These are phyloP conservation scores for Boloria selene DNA, from an alignment of 2,888 invertebrate genomes.

Conservation along the genomic window DNA sequence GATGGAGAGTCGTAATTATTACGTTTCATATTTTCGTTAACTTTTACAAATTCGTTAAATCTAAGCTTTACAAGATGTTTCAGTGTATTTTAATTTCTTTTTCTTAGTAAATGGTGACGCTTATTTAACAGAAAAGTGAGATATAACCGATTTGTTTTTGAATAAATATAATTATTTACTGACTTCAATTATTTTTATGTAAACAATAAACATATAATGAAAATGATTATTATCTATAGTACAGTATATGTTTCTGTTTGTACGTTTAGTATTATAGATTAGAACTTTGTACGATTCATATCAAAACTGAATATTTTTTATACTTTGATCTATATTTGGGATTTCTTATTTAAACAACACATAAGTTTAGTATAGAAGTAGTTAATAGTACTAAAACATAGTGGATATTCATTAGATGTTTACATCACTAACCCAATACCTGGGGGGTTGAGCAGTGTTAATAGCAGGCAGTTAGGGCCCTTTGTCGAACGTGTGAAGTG, in stretches of 20 bases:
- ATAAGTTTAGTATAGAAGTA: background rate
- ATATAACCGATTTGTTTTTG: too few species aligned
- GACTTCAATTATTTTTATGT: too few species aligned
- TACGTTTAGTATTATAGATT: too few species aligned
- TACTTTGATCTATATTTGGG: too few species aligned
- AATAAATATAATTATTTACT: too few species aligned
- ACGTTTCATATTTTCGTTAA: conserved; percentile 31
- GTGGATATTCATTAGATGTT: conserved; percentile 33
- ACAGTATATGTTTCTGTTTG: too few species aligned
- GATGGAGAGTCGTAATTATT: conserved; percentile 39
- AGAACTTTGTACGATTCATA: too few species aligned
- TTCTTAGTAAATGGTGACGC: too few species aligned
- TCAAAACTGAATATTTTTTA: too few species aligned
- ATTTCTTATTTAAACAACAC: background rate
- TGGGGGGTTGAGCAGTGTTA: conserved; percentile 68
- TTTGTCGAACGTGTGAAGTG: conserved; percentile 80
- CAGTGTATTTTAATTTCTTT: background rate
- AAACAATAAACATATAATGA: too few species aligned
- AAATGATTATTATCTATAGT: too few species aligned
- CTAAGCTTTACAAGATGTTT: background rate
- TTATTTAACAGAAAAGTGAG: too few species aligned
- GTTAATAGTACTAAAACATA: conserved; percentile 5
- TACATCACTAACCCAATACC: conserved; percentile 58
- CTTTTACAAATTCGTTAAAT: conserved; percentile 27
- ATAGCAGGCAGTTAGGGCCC: conserved; percentile 81